Conservation (phyloP, 2,113 vertebrate species). For the Ceyx cyanopectus region DNA sequence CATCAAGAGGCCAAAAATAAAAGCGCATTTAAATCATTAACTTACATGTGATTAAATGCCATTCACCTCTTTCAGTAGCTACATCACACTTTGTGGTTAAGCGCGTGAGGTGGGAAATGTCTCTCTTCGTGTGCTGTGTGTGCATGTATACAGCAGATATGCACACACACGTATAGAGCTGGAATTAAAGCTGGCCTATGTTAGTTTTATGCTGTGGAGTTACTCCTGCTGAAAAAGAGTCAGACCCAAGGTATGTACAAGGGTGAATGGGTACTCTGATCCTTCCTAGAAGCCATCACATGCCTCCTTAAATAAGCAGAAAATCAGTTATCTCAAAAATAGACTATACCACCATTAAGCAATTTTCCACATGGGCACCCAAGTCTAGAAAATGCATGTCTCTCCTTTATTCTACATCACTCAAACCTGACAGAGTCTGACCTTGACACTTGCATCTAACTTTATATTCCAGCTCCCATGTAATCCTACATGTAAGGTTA, state of each 20-base stretch:
- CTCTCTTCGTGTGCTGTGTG: not conserved
- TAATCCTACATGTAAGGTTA: no score
- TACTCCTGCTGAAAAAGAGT: not conserved
- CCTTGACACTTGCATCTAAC: no score
- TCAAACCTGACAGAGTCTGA: no score
- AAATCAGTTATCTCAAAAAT: not conserved
- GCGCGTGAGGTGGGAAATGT: conserved; percentile 42
- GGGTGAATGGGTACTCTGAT: not conserved
- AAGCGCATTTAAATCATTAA: conserved; percentile 72
- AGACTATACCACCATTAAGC: no score
- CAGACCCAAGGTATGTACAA: not conserved
- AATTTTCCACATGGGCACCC: no score
- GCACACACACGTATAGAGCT: not conserved
- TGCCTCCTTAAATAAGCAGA: not conserved
- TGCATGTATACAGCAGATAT: not conserved
- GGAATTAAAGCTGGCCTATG: not conserved
- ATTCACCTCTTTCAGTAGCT: conserved; percentile 55
- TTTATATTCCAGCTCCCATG: no score
- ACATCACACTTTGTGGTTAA: conserved; percentile 42
- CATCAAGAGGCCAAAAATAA: conserved; percentile 74
- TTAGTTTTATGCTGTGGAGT: not conserved
- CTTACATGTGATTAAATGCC: conserved; percentile 60
- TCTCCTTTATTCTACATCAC: no score
- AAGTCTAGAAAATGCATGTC: no score
- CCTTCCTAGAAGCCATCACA: not conserved